Percentiles rank a stretch among this genome's conserved stretches.
phyloP scores from a whole-genome alignment of 2,113 vertebrate species.

The Neotragus pygmaeus region DNA sequence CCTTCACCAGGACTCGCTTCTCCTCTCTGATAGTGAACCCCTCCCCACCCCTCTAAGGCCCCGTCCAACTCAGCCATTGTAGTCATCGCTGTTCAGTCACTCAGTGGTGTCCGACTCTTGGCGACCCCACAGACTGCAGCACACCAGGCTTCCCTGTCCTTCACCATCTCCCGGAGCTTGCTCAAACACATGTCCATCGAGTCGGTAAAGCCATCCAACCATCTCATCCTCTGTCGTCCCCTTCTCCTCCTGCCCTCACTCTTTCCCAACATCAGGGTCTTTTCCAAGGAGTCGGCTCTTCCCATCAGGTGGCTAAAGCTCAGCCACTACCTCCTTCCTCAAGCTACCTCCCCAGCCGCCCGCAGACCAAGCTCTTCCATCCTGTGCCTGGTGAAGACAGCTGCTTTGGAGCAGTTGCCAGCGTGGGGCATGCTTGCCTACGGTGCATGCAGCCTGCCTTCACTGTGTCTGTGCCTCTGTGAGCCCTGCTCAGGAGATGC shows the following conservation, averaged over 20 bases:
- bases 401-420: too few species aligned
- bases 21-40: background rate
- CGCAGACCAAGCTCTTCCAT: fast-evolving
- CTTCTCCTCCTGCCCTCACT: background rate
- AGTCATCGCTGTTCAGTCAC: background rate
- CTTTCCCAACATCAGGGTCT: background rate
- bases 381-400: background rate
- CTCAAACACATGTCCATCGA: background rate
- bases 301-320: background rate
- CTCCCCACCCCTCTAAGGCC: background rate
- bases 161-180: background rate
- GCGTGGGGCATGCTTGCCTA: fast-evolving
- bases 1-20: fast-evolving
- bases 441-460: fast-evolving
- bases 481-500: background rate
- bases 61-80: fast-evolving
- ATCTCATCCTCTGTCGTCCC: background rate
- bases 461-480: fast-evolving
- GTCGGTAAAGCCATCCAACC: background rate
- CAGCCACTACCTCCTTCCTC: too few species aligned
- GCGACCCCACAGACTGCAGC: background rate
- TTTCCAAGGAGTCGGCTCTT: background rate
- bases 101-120: background rate
- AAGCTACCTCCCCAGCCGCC: background rate
- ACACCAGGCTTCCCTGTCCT: background rate